These are phyloP conservation scores for Gallinago solitaria DNA, from an alignment of 2,797 vertebrate species.

Conservation along the genomic window DNA sequence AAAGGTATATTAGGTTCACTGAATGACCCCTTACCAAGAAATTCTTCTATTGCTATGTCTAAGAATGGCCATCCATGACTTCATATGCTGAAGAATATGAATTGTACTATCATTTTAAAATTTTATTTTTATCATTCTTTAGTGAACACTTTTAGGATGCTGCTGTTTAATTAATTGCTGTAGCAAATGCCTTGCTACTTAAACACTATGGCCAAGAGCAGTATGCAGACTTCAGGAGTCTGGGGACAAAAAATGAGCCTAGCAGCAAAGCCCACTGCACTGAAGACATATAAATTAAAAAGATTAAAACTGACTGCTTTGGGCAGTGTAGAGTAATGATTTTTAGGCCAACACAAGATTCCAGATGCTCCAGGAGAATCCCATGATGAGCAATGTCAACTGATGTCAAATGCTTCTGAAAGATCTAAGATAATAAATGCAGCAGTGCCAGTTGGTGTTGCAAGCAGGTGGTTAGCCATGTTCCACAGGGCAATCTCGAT, in stretches of 20 bases:
- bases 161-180: constrained; percentile 13
- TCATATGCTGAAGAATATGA: neutral
- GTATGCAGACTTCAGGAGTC: neutral
- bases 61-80: neutral
- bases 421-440: constrained; percentile 38
- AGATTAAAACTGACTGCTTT: constrained; percentile 63
- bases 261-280: neutral
- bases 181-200: constrained; percentile 10
- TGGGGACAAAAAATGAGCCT: neutral
- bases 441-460: constrained; percentile 5
- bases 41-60: neutral
- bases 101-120: neutral
- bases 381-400: constrained; percentile 51
- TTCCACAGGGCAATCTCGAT: neutral
- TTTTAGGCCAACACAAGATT: constrained; percentile 53
- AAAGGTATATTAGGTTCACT: neutral
- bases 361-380: constrained; percentile 63
- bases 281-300: constrained; percentile 51
- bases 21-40: neutral
- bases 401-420: constrained; percentile 52
- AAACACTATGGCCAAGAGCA: constrained; percentile 14
- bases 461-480: constrained; percentile 38
- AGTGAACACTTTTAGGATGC: neutral
- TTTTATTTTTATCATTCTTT: neutral
- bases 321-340: constrained; percentile 10